These are phyloP conservation scores for Pyxicephalus adspersus DNA, from an alignment of 2,113 vertebrate species.

Conservation along the genomic window DNA sequence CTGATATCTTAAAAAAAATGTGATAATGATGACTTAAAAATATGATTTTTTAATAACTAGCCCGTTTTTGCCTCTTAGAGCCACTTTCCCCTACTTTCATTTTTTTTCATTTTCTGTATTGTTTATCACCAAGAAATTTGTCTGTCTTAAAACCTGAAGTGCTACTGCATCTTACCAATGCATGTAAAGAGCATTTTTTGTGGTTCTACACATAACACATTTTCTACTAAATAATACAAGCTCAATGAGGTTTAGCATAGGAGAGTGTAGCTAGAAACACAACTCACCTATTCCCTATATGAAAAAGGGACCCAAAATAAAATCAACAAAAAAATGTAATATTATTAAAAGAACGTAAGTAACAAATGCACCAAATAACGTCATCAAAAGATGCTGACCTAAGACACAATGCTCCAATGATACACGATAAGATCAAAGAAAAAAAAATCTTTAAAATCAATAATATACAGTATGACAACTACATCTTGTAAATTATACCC, in stretches of 20 bases:
- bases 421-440: conserved; percentile 92
- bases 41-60: conserved; percentile 54
- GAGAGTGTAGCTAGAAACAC: conserved; percentile 76
- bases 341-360: conserved; percentile 86
- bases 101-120: conserved; percentile 55
- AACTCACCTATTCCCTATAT: conserved; percentile 66
- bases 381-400: conserved; percentile 88
- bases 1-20: background rate
- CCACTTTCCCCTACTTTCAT: conserved; percentile 66
- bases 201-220: conserved; percentile 80
- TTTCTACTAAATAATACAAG: conserved; percentile 78
- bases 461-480: conserved; percentile 98
- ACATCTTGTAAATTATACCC: conserved; percentile 98
- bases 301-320: conserved; percentile 51
- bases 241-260: conserved; percentile 76
- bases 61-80: conserved; percentile 81
- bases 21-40: too few relatives aligned
- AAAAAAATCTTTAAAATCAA: conserved; percentile 88
- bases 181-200: conserved; percentile 75
- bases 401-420: conserved; percentile 86
- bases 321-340: conserved; percentile 76
- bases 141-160: conserved; percentile 68
- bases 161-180: conserved; percentile 74
- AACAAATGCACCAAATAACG: conserved; percentile 90
- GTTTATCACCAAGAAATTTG: conserved; percentile 66